Evolutionary conservation across 2,113 vertebrate species (phyloP), one percentile per base, ranked within the genome.

Genomic region (Gobio gobio): DNA sequence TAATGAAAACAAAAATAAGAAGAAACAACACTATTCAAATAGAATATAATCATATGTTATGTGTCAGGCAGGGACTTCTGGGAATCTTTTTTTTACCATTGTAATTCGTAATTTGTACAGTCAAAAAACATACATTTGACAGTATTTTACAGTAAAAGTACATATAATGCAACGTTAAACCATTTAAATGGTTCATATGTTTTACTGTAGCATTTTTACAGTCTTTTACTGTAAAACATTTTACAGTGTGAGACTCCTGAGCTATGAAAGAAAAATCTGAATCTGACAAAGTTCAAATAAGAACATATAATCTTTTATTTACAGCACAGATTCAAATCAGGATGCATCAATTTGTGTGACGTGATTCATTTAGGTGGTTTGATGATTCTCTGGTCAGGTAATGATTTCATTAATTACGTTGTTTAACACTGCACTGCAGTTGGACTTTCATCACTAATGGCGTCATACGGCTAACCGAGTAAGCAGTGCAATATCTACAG

Each of bases 381-480:
- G 18, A 43, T 70, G 22, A 10, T 43, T 12, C 18, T 70, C 36
- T 43, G 8, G 33, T 68, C 64, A 10, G 36, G 36, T n/a, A 22
- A 70, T 70, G 5, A 43, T 43, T 5, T 72, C 1, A 72, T 70
- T n/a, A 70, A 43, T 43, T 43, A 43, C 2, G 9, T 43, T 72
- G 66, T 43, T 74, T 74, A 77, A 56, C 6, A 29, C 16, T 1
- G 74, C 6, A 29, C 26, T 1, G 74, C 49, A 54, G 24, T 36
- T 77, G 74, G 45, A 56, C 74, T 77, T 77, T 77, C 74, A 56
- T 56, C 49, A 56, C 9, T 20, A 54, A 56, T 51, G 49, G 3
- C 10, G 49, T 56, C 74, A 77, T 77, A 77, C 8, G 49, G 10
- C 74, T 33, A 77, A 76, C 45, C 20, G 26, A 56, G 24, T 24